Base-by-base conservation (phyloP, 2,797 vertebrate species). In the Eidolon dupreanum region DNA sequence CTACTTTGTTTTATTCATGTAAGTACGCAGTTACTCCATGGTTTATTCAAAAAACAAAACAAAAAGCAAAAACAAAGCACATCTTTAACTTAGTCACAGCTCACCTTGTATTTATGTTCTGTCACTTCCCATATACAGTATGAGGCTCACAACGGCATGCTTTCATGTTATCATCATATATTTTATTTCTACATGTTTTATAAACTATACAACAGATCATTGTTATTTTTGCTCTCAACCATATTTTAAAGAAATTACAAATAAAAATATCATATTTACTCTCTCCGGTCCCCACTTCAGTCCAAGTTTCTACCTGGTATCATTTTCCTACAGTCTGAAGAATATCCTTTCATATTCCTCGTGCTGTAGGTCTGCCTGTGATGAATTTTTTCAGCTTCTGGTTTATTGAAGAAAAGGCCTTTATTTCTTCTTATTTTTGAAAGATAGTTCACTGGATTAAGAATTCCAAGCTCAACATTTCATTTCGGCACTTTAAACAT, bases 361-460 rank as follows among this genome's bases (percentile, higher is more conserved):
- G 11, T 4, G 19, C 55, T 6, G 8, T 26, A 49, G n/a, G 1
- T 61, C 28, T 53, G 28, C 71, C 36, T 11, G 26, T 22, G 41
- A 6, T 74, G 43, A 3, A 49, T 68, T 36, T 63, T 73, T 55
- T n/a, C 59, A 68, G 57, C 43, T 46, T 61, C 17, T 38, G 28
- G 15, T 78, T 79, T 66, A 20, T 89, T 79, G 61, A 33, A 85
- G 65, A n/a, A 68, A 46, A 31, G 71, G 41, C 6, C 17, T 85
- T 74, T 78, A 17, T 83, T 74, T 73, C 46, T 41, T 66, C 38
- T 77, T 84, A 20, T 10, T 78, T 83, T 89, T 89, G 83, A 83
- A 94, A 91, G 75, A 10, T 28, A 26, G 24, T 77, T 73, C n/a
- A 11, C 20, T 65, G n/a, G 43, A 46, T 65, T 33, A 84, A 88